Evolutionary conservation across 2,113 vertebrate genomes (phyloP).

Genomic region (Podilymbus podiceps): DNA sequence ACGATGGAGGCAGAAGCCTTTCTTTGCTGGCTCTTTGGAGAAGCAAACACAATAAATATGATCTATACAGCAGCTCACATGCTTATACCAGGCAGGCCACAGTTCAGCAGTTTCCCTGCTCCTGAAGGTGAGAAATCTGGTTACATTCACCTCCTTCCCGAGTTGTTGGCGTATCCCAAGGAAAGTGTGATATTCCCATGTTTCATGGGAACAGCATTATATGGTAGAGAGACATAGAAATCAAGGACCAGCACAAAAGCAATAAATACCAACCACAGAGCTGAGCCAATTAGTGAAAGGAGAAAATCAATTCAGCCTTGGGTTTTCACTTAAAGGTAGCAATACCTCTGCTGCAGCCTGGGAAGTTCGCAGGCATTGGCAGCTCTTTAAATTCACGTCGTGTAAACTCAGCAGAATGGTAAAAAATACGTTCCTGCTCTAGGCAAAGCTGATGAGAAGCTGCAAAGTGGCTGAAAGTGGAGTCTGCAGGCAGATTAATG

Average conservation of each 20-base stretch:
- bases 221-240: neutral
- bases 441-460: neutral
- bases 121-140: conserved; percentile 20
- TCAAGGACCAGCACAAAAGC: neutral
- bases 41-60: neutral
- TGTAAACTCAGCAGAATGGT: conserved; percentile 7
- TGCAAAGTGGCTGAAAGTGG: neutral
- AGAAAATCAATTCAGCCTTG: conserved; percentile 4
- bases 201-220: neutral
- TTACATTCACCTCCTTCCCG: neutral
- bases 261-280: neutral
- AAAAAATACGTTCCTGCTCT: neutral
- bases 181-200: neutral
- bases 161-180: neutral
- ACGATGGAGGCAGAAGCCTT: neutral
- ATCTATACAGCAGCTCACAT: neutral
- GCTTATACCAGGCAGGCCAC: neutral
- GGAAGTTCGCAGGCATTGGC: neutral
- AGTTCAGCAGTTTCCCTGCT: neutral
- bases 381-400: neutral
- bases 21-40: neutral
- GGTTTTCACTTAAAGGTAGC: neutral
- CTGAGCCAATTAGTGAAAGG: neutral
- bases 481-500: neutral
- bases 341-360: neutral